These are phyloP conservation scores for Belgica antarctica DNA, from an alignment of 2,888 invertebrate species.

Conservation along the genomic window DNA sequence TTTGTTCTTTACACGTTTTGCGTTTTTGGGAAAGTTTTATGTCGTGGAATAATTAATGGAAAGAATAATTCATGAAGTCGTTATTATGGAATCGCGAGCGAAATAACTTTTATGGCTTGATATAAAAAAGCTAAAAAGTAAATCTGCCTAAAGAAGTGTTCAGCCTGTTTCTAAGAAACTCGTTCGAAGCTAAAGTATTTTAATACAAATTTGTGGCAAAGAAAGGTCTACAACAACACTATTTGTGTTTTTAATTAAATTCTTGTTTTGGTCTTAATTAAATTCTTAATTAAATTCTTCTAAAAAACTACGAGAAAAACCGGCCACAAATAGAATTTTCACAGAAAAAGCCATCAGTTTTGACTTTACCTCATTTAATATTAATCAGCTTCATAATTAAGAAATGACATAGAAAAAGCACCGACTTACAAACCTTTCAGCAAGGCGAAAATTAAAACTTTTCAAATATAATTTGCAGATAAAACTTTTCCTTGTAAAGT, in stretches of 20 bases:
- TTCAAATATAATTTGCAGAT: constrained; percentile 23
- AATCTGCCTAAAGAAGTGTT: too few species aligned
- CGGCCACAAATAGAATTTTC: background rate
- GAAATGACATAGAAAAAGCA: background rate
- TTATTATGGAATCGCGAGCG: background rate
- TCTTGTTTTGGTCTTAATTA: too few species aligned
- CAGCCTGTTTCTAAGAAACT: too few species aligned
- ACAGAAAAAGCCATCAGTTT: constrained; percentile 6
- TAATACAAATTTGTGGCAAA: too few species aligned
- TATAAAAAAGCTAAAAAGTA: too few species aligned
- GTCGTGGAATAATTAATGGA: background rate
- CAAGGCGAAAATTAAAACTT: constrained; percentile 21
- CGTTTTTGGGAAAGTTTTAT: background rate
- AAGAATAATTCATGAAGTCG: constrained; percentile 15
- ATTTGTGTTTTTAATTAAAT: too few species aligned
- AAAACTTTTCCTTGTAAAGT: background rate
- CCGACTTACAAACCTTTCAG: background rate
- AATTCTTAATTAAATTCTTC: too few species aligned
- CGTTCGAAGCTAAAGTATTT: too few species aligned
- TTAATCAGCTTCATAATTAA: constrained; percentile 18
- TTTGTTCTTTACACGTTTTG: background rate
- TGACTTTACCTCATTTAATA: constrained; percentile 9
- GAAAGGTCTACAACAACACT: too few species aligned
- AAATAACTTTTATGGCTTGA: background rate
- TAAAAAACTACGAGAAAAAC: background rate